phyloP scores from a whole-genome alignment of 2,888 invertebrate genomes.

The Lasioglossum zephyrum region DNA sequence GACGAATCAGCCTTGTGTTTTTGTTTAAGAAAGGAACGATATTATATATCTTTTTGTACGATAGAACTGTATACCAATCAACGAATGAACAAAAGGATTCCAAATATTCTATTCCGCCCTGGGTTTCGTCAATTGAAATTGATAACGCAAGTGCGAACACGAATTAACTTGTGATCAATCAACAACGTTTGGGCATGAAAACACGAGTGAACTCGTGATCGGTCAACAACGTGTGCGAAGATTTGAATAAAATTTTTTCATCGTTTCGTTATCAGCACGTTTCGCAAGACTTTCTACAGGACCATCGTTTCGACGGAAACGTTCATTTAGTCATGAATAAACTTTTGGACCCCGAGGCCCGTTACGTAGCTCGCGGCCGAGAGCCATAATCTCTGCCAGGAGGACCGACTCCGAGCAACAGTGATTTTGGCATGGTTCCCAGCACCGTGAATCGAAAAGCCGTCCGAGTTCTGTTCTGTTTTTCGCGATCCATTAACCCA shows the following conservation, averaged over 20 bases:
- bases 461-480: slow-evolving; percentile 5
- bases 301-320: not conserved
- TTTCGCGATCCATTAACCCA: slow-evolving; percentile 15
- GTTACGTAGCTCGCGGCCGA: not conserved
- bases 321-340: not conserved
- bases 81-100: no score
- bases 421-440: slow-evolving; percentile 49
- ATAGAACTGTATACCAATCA: no score
- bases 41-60: no score
- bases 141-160: no score
- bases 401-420: slow-evolving; percentile 38
- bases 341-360: not conserved
- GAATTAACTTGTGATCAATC: no score
- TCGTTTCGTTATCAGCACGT: not conserved
- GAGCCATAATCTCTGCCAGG: not conserved
- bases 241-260: not conserved
- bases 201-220: no score
- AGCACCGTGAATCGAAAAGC: slow-evolving; percentile 28
- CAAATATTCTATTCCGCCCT: no score
- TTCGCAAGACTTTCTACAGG: not conserved
- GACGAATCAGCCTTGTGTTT: no score
- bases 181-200: no score
- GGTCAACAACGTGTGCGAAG: no score
- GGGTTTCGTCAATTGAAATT: no score
- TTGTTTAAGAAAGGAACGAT: no score